Evolutionary conservation across 2,113 vertebrate genomes (phyloP), one percentile per base, ranked within the genome.

Genomic region (Grammatotria lemairii): DNA sequence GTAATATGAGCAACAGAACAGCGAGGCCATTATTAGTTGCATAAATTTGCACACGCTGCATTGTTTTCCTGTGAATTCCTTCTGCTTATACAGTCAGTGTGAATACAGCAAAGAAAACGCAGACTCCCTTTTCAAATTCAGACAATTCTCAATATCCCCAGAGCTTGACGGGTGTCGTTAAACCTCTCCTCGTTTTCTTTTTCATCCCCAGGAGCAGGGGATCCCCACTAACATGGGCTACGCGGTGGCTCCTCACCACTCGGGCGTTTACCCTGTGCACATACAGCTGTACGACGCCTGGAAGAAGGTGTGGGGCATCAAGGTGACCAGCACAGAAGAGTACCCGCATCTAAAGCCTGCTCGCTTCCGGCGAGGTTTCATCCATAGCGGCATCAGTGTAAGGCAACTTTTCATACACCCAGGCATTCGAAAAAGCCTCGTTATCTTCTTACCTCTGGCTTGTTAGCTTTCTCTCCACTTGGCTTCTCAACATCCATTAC

Each of bases 211-310:
- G 99, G 98, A 99, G 80, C 99, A 99, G 0, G 98, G 98, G 79
- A 99, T 99, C 87, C 98, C 98, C 86, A 99, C 97, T 2, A 98
- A 98, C 94, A 98, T 99, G 98, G 98, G 98, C 11, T 99, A 99
- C 0, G 99, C 99, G 0, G 99, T 99, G 91, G 98, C 99, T 1
- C 99, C 99, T 23, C 99, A 99, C 95, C 99, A 99, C 94, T 99
- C 99, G 0, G 99, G 99, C 0, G 98, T 99, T 68, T 99, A 99
- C 91, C 99, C 99, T 0, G 97, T 99, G 14, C 99, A 99, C 0
- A 96, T 99, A 85, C 99, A 99, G 94, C 94, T 99, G 58, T 99
- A 99, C 0, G 98, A 99, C 42, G 98, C 99, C 6, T 99, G 99
- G 99, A 99, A 99, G 95, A 98, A 97, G 87, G 97, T 99, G 57